Conservation (phyloP, 2,113 vertebrate species). For the Rhinichthys klamathensis region DNA sequence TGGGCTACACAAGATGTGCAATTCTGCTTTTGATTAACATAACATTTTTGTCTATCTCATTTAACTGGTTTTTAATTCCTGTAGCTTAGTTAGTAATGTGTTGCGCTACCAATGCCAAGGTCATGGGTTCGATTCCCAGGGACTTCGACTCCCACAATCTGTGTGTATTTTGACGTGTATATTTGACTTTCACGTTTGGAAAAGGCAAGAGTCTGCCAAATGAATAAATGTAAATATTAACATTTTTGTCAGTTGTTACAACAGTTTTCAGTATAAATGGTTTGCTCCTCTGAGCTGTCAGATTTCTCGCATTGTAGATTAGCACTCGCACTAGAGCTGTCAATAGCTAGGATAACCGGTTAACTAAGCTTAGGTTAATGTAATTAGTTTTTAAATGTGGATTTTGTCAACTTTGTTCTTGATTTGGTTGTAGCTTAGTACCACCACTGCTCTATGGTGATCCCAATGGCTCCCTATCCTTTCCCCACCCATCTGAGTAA, state of each 20-base stretch:
- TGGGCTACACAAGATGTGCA: not conserved
- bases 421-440: not conserved
- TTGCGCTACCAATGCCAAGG: not conserved
- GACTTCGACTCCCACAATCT: no score
- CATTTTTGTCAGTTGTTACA: constrained; percentile 7
- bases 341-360: not conserved
- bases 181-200: constrained; percentile 7
- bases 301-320: not conserved
- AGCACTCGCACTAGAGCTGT: not conserved
- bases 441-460: not conserved
- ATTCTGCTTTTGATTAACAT: not conserved
- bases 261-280: not conserved
- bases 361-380: constrained; percentile 13
- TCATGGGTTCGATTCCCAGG: not conserved
- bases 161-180: not conserved
- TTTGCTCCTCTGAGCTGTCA: not conserved
- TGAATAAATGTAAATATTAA: not conserved
- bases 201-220: constrained; percentile 8
- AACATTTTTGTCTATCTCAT: not conserved
- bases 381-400: not conserved
- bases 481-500: constrained; percentile 22
- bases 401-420: not conserved
- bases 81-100: not conserved
- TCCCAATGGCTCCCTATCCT: no score
- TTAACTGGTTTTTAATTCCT: not conserved